phyloP scores from a whole-genome alignment of 2,797 vertebrate species.

The Potorous gilbertii region DNA sequence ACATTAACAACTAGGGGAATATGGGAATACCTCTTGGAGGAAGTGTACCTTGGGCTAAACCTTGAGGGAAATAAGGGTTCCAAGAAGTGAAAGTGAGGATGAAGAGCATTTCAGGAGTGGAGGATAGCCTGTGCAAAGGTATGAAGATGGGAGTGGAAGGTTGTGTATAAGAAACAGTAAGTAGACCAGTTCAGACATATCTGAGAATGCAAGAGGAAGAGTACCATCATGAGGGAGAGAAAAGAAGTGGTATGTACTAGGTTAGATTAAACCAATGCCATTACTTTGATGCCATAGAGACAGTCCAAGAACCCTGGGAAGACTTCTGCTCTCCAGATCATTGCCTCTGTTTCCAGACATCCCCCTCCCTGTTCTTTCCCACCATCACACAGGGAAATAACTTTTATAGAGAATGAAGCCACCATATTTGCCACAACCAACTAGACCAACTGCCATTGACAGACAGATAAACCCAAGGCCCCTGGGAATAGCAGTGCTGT shows the following conservation, averaged over 20 bases:
- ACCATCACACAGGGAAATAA: not conserved
- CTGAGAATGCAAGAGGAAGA: not conserved
- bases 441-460: not conserved
- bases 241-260: not conserved
- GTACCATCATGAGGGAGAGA: not conserved
- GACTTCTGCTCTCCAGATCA: not conserved
- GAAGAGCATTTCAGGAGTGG: not conserved
- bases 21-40: not conserved
- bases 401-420: not conserved
- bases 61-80: not conserved
- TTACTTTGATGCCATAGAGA: not conserved
- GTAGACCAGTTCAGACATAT: not conserved
- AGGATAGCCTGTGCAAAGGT: not conserved
- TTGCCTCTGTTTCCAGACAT: not conserved
- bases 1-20: not conserved
- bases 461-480: not conserved
- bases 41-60: not conserved
- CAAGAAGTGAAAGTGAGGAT: not conserved
- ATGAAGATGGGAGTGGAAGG: not conserved
- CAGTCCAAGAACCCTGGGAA: not conserved
- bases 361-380: not conserved
- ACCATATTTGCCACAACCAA: not conserved
- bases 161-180: not conserved
- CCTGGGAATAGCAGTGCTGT: not conserved
- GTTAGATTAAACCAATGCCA: not conserved